phyloP scores from a whole-genome alignment of 2,888 invertebrate genomes.

The Plebejus anna region DNA sequence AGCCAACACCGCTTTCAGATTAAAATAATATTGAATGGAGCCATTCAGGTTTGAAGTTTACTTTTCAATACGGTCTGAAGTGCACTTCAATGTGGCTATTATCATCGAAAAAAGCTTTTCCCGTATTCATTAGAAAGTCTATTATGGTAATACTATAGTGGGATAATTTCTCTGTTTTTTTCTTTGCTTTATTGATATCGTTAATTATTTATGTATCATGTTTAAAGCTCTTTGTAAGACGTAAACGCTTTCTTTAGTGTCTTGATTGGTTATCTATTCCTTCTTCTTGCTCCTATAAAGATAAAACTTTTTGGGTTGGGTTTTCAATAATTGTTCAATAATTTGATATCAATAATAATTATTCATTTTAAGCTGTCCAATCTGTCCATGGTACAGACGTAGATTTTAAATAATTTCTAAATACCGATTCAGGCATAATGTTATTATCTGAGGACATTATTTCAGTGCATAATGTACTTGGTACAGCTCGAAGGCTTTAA shows the following conservation, averaged over 20 bases:
- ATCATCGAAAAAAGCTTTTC: constrained; percentile 21
- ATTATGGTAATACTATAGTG: constrained; percentile 16
- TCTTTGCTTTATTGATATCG: constrained; percentile 12
- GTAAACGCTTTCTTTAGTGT: background rate
- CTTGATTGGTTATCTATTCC: too few species aligned
- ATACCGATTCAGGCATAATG: too few species aligned
- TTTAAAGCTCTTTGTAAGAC: background rate
- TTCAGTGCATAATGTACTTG: too few species aligned
- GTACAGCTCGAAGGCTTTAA: too few species aligned
- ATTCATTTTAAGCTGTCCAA: too few species aligned
- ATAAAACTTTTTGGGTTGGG: too few species aligned
- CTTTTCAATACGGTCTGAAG: constrained; percentile 20
- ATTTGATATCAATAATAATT: too few species aligned
- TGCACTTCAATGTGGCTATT: constrained; percentile 21
- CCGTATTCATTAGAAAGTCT: constrained; percentile 26
- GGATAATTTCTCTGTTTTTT: constrained; percentile 19
- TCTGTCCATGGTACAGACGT: too few species aligned
- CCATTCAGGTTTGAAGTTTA: constrained; percentile 6
- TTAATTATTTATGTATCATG: background rate
- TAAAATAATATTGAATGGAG: constrained; percentile 19
- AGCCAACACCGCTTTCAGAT: constrained; percentile 3
- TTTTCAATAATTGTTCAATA: too few species aligned
- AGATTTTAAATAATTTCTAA: too few species aligned
- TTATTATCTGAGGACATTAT: too few species aligned
- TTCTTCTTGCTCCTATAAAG: too few species aligned